Evolutionary conservation across 1,140 invertebrate species (phyloP).

Genomic region (Tetraneura akinire): DNA sequence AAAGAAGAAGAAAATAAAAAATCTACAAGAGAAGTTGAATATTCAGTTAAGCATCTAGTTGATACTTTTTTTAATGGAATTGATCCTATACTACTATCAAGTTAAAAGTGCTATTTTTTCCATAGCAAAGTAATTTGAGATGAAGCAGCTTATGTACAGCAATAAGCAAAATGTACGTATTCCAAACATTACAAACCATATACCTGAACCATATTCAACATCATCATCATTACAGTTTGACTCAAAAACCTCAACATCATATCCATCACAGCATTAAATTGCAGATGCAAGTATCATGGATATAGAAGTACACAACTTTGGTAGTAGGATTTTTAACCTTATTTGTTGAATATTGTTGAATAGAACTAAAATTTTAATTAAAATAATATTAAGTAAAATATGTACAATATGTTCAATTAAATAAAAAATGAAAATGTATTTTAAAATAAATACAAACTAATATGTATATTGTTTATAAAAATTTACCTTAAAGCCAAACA

Average conservation of each 20-base stretch:
- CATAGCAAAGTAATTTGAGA: too few species aligned
- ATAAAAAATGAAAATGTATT: neutral
- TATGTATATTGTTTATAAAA: too few species aligned
- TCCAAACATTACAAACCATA: too few species aligned
- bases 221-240: slow-evolving; percentile 13
- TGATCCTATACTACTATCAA: too few species aligned
- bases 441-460: slow-evolving; percentile 1
- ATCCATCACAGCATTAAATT: neutral
- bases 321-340: neutral
- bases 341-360: neutral
- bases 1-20: too few species aligned
- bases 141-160: too few species aligned
- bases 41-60: too few species aligned
- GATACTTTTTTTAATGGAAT: too few species aligned
- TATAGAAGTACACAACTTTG: neutral
- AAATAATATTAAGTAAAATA: neutral
- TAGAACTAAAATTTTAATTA: neutral
- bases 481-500: neutral
- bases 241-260: neutral
- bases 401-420: neutral
- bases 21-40: too few species aligned
- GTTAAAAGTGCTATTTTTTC: too few species aligned
- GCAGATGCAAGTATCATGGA: neutral
- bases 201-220: neutral
- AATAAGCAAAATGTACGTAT: too few species aligned